Percentiles rank a stretch among this genome's conserved stretches.
phyloP scores from a whole-genome alignment of 2,888 invertebrate species.

The Cataglyphis rosenhaueri region DNA sequence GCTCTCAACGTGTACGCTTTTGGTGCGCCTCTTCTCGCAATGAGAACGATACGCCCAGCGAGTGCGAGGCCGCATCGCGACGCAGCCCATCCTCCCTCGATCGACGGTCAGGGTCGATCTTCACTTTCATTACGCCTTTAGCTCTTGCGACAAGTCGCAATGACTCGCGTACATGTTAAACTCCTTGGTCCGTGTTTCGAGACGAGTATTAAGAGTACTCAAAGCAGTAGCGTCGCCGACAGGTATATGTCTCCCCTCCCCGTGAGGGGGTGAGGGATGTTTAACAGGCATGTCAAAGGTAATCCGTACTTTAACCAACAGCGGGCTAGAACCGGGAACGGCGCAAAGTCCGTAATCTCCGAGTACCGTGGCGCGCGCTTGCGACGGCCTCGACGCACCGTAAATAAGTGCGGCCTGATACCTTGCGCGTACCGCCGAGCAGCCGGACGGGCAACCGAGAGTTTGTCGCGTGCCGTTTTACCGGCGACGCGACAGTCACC shows the following conservation, averaged over 20 bases:
- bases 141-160: slow-evolving; percentile 87
- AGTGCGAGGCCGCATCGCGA: slow-evolving; percentile 86
- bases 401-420: slow-evolving; percentile 78
- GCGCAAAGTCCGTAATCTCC: slow-evolving; percentile 63
- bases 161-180: slow-evolving; percentile 91
- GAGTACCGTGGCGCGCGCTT: slow-evolving; percentile 61
- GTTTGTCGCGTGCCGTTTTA: neutral
- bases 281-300: too few species aligned
- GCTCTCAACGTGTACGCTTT: slow-evolving; percentile 90
- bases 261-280: too few species aligned
- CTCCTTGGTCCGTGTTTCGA: slow-evolving; percentile 93
- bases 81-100: slow-evolving; percentile 86
- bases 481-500: too few species aligned
- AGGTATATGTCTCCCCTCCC: slow-evolving; percentile 72
- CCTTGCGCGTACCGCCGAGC: slow-evolving; percentile 77
- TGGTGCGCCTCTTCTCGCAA: slow-evolving; percentile 86
- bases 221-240: slow-evolving; percentile 70
- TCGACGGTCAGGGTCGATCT: slow-evolving; percentile 84
- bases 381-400: slow-evolving; percentile 72
- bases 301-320: too few species aligned
- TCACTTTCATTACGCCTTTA: slow-evolving; percentile 90
- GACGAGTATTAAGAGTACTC: slow-evolving; percentile 88
- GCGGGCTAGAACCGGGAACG: too few species aligned
- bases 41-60: slow-evolving; percentile 85
- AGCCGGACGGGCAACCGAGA: slow-evolving; percentile 1